Conservation (phyloP, 2,113 vertebrate genomes). For the Neomonachus schauinslandi region DNA sequence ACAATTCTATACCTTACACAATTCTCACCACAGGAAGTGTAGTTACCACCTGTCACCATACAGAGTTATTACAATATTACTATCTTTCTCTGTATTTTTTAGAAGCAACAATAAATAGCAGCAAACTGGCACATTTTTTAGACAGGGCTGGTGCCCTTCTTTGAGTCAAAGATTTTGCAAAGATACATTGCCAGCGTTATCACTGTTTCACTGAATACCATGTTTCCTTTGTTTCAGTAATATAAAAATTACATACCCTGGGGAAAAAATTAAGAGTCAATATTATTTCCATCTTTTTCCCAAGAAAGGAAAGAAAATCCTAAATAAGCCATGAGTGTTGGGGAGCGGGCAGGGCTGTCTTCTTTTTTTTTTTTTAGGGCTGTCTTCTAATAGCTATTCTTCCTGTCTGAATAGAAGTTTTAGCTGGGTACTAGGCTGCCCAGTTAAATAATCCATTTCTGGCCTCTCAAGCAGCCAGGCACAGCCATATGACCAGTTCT, state of each 20-base stretch:
- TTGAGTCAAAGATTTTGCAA: neutral
- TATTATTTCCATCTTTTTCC: conserved; percentile 15
- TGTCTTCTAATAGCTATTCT: neutral
- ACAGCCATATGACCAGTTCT: neutral
- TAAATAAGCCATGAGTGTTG: neutral
- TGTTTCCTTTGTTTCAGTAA: conserved; percentile 1
- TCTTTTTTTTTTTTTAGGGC: neutral
- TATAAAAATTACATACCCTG: conserved; percentile 21
- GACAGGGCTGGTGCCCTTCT: neutral
- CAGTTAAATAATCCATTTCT: neutral
- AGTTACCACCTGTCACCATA: neutral
- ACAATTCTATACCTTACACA: neutral
- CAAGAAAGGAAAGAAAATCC: neutral
- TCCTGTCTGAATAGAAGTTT: neutral
- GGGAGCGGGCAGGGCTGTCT: neutral
- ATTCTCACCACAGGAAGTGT: neutral
- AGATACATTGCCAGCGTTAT: neutral
- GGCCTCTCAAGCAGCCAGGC: neutral
- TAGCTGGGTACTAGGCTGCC: neutral
- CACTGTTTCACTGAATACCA: neutral
- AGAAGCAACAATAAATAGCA: neutral
- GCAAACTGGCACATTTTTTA: neutral
- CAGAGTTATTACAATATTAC: neutral
- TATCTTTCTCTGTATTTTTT: neutral
- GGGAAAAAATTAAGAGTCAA: neutral